Evolutionary conservation across 1,140 invertebrate species (phyloP), one percentile per base, ranked within the genome.

Genomic region (Hyles vespertilio): DNA sequence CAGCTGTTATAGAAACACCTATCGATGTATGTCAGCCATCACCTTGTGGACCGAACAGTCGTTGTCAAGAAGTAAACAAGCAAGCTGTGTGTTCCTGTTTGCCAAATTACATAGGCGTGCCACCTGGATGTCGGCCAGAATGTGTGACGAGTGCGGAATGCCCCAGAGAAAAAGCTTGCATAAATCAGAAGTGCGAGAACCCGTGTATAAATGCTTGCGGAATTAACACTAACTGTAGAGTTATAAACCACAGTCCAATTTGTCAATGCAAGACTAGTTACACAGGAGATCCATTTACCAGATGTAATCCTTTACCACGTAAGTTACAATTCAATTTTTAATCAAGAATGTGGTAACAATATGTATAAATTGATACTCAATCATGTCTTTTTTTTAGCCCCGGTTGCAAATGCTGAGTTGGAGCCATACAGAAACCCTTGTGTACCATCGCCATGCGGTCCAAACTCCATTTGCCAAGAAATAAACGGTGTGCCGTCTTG

Each of bases 231-330:
- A 88, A 90, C 52, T 95, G 94, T 69, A 82, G 87, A 66, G 92
- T 93, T 43, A 89, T 92, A 22, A 94, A 93, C 79, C 94, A 95
- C 73, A 92, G 91, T 70, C 93, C 94, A 3, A 93, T 93, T 33
- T 96, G 95, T 69, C 92, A 91, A 55, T 96, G 95, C 79, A 87
- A 90, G 40, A 68, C 88, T 51, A 92, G 92, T 46, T 93, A 91
- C 67, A 93, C 92, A 48, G 94, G 95, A 54, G 93, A 96, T 91
- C 94, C 95, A n/a, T 95, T 95, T 67, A 84, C 90, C 46, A 89
- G 91, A 82, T 94, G 92, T 69, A 84, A 88, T 54, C 91, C 90
- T 51, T 81, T 89, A 59, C 90, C 89, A 84, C 90, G 91, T 92
- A 90, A 91, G 91, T 84, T 44, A 44, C 11, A 32, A 50, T 55